Conservation (phyloP, 2,797 vertebrate species). For the Tangara arthus region DNA sequence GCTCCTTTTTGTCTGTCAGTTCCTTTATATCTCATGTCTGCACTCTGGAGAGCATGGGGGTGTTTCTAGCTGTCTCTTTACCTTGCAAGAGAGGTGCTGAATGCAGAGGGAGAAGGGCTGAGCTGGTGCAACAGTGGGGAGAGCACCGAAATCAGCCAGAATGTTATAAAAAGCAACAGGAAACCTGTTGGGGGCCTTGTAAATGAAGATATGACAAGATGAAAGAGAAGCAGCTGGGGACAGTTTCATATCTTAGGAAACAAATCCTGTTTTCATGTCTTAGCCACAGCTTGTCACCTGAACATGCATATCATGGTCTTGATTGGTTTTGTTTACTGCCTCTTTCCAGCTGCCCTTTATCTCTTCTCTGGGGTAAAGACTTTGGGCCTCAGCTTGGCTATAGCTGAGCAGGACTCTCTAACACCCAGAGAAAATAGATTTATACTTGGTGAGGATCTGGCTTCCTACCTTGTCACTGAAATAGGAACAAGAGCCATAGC, state of each 20-base stretch:
- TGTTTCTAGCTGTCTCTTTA: neutral
- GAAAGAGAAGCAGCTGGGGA: neutral
- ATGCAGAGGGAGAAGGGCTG: neutral
- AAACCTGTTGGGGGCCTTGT: neutral
- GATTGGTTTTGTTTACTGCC: neutral
- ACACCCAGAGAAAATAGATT: neutral
- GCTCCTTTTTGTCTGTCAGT: neutral
- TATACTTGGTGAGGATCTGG: neutral
- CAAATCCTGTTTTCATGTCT: neutral
- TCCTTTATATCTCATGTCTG: neutral
- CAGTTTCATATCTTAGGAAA: slow-evolving; percentile 1
- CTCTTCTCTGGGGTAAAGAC: neutral
- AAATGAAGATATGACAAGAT: neutral
- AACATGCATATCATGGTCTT: neutral
- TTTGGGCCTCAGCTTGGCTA: neutral
- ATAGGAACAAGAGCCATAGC: neutral
- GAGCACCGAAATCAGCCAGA: neutral
- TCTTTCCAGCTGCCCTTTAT: neutral
- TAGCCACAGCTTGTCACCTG: neutral
- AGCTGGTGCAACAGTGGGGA: neutral
- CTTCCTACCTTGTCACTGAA: neutral
- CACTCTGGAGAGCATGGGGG: neutral
- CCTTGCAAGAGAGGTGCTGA: neutral
- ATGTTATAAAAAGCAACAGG: slow-evolving; percentile 23
- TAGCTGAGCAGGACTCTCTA: neutral